Base-by-base conservation (phyloP, 2,888 invertebrate genomes). In the Watsonalla cultraria region DNA sequence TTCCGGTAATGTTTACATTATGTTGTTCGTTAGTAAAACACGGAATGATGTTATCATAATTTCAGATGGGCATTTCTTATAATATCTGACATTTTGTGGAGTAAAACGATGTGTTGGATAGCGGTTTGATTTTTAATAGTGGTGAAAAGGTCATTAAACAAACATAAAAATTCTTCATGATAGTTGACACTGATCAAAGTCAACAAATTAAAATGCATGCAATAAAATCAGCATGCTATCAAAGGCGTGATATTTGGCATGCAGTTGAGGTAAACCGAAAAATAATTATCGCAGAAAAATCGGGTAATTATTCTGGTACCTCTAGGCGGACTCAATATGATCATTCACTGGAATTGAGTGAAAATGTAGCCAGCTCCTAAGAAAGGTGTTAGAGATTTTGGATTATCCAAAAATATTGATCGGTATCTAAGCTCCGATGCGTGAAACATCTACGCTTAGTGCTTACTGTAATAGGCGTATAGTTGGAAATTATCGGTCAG, bases 211-310 rank as follows among this genome's bases (percentile, higher is more conserved):
- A 37, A 37, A 5, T 37, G 37, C n/a, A n/a, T n/a, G n/a, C n/a
- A n/a, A n/a, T n/a, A n/a, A n/a, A n/a, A 14, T 51, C 45, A 33
- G 47, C 45, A 45, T 49, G 34, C 7, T 35, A 35, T 48, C n/a
- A 48, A 35, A 13, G 34, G 47, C 47, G n/a, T 2, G 35, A 48
- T 48, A 24, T 34, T 48, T 47, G 13, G 34, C 14, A 15, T 37
- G 9, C 11, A 14, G 14, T 7, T 49, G 14, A 37, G 39, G 14
- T 37, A 14, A 49, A 8, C 11, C 11, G 49, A 13, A 62, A 58
- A 51, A 57, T 65, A 66, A 74, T 72, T 75, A 70, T 77, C 68
- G 73, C 76, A 77, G 68, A 72, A 58, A 64, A 61, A 61, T 59
- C 59, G 53, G 49, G 58, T 61, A 55, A 60, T 60, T 56, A 61